These are phyloP conservation scores for Epizoanthus illoricatus DNA, from an alignment of 92 coral and sea anemone species.

Conservation along the genomic window DNA sequence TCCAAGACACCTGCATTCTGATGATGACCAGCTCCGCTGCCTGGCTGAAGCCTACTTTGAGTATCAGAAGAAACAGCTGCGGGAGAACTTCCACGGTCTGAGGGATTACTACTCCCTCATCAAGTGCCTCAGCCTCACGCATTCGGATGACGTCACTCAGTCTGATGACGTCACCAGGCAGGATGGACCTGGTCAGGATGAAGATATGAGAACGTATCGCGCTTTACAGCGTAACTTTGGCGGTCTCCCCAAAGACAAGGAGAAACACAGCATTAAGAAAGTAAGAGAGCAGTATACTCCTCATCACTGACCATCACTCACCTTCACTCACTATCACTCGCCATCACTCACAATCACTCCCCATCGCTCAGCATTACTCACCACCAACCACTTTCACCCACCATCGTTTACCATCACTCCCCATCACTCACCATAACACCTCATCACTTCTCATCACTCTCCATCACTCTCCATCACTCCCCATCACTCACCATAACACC, in stretches of 20 bases:
- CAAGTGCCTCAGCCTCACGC: slow-evolving; percentile 40
- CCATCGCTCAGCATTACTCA: too few species aligned
- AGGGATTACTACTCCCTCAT: slow-evolving; percentile 51
- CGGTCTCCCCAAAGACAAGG: slow-evolving; percentile 39
- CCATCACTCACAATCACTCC: too few species aligned
- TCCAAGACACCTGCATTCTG: not conserved
- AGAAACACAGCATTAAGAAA: slow-evolving; percentile 13
- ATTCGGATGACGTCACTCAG: slow-evolving; percentile 28
- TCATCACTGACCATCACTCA: too few species aligned
- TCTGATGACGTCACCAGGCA: not conserved
- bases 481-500: too few species aligned
- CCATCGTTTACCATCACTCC: too few species aligned
- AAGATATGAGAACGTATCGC: slow-evolving; percentile 23
- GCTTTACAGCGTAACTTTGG: slow-evolving; percentile 53
- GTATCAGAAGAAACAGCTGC: slow-evolving; percentile 42
- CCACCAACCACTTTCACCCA: too few species aligned
- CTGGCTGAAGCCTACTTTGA: slow-evolving; percentile 49
- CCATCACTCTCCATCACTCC: too few species aligned
- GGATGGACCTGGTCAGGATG: slow-evolving; percentile 26
- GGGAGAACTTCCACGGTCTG: slow-evolving; percentile 43
- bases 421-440: too few species aligned
- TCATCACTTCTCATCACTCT: too few species aligned
- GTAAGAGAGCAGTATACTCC: not conserved
- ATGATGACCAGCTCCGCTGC: slow-evolving; percentile 34
- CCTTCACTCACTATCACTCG: too few species aligned